Evolutionary conservation across 2,888 invertebrate species (phyloP).

Genomic region (Gortyna flavago): DNA sequence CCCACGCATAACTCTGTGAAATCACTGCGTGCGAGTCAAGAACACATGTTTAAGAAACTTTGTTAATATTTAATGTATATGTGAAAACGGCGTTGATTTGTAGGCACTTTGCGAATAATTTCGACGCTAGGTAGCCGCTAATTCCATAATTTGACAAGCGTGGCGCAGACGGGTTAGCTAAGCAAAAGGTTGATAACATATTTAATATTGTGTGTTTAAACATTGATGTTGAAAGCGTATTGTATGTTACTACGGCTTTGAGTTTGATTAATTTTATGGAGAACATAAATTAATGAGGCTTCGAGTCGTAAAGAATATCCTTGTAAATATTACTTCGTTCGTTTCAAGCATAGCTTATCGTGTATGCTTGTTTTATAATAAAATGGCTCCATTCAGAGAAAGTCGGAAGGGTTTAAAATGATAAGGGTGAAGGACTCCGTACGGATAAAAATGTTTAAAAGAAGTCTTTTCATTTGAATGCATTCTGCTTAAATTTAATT

Average conservation of each 20-base stretch:
- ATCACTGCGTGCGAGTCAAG: conserved; percentile 80
- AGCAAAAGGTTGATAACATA: conserved; percentile 52
- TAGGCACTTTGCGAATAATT: conserved; percentile 83
- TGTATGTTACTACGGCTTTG: conserved; percentile 13
- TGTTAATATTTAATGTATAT: conserved; percentile 88
- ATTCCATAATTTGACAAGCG: conserved; percentile 84
- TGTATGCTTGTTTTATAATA: background rate
- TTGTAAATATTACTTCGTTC: background rate
- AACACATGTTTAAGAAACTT: conserved; percentile 88
- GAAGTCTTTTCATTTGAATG: background rate
- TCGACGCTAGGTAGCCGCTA: conserved; percentile 80
- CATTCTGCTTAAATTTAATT: background rate
- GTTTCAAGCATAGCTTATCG: background rate
- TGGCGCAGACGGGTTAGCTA: conserved; percentile 63
- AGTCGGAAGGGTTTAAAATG: background rate
- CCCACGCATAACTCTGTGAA: conserved; percentile 57
- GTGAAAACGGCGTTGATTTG: conserved; percentile 84
- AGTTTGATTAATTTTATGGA: conserved; percentile 18
- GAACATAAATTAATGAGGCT: background rate
- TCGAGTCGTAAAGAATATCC: background rate
- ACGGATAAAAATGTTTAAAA: background rate
- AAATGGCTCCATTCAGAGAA: background rate
- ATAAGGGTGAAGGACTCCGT: background rate
- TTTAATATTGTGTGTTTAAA: conserved; percentile 41
- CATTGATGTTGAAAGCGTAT: conserved; percentile 37